These are phyloP conservation scores for Notolabrus celidotus DNA, from an alignment of 2,797 vertebrate species.

Conservation along the genomic window DNA sequence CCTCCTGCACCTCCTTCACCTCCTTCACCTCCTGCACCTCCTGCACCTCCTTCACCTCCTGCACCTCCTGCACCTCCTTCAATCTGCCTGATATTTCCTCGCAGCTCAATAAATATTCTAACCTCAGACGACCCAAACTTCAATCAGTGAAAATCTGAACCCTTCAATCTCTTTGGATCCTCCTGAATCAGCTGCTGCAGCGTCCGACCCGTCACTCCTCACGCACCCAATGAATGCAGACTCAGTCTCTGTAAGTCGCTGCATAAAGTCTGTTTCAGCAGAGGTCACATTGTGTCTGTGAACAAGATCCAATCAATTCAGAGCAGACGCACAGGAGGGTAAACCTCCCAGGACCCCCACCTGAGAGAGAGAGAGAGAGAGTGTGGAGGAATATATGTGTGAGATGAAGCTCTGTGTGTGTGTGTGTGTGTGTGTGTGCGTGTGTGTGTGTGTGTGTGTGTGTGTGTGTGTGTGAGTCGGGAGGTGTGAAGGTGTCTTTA, in stretches of 20 bases:
- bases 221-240: background rate
- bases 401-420: background rate
- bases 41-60: background rate
- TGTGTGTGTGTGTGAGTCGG: slow-evolving; percentile 7
- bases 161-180: background rate
- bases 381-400: too few species aligned
- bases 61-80: background rate
- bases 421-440: background rate
- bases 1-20: too few species aligned
- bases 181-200: background rate
- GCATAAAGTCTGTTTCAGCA: background rate
- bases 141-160: background rate
- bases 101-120: background rate
- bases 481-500: slow-evolving; percentile 24
- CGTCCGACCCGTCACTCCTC: background rate
- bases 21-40: too few species aligned
- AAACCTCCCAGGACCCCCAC: slow-evolving; percentile 19
- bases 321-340: slow-evolving; percentile 12
- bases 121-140: background rate
- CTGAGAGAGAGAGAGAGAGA: background rate
- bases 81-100: background rate
- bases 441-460: slow-evolving; percentile 4
- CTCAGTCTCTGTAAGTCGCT: background rate
- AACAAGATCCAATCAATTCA: slow-evolving; percentile 1
- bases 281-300: slow-evolving; percentile 29